Evolutionary conservation across 1,140 invertebrate species (phyloP), one percentile per base, ranked within the genome.

Genomic region (Drosophila parvula): DNA sequence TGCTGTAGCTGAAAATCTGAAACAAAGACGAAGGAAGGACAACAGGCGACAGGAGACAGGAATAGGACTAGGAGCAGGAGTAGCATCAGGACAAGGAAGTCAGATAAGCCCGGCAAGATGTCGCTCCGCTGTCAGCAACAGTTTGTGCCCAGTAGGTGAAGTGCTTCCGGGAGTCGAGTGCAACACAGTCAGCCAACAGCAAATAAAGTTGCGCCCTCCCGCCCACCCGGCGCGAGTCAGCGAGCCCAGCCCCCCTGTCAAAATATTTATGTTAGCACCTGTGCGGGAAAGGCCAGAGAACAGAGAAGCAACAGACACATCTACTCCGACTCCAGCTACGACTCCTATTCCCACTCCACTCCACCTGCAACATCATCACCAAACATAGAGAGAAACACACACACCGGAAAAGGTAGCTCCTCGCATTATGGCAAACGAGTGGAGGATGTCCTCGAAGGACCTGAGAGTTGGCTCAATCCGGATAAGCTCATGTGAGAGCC

Each of bases 251-350:
- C 77, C 57, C 57, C 83, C 71, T 83, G 79, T 78, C 73, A 89
- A 80, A 89, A 86, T 88, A 81, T 88, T 88, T 89, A 80, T 89
- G 69, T 88, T 89, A 74, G 77, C 83, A 88, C 84, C 83, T 88
- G 84, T 57, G 55, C 53, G 16, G 45, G 45, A 61, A 51, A 41
- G 34, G 43, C 40, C 44, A 9, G 36, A 41, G 68, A 27, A 44
- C 44, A 9, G 36, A 41, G 68, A 27, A 53, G 50, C 28, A 32
- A 5, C 22, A 22, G 22, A 1, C 22, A 22, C 22, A 22, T 22
- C 22, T 22, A 22, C 22, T 2, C 22, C 1, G 22, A 22, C 22
- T n/a, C 38, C 0, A n/a, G 44, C 48, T 34, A 8, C 22, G 10
- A 41, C 59, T 14, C 14, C n/a, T n/a, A 47, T 22, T 27, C 14